Percentiles rank a stretch among this genome's conserved stretches.
Evolutionary conservation across 2,888 invertebrate species (phyloP).

Genomic region (Drosophila subquinaria): DNA sequence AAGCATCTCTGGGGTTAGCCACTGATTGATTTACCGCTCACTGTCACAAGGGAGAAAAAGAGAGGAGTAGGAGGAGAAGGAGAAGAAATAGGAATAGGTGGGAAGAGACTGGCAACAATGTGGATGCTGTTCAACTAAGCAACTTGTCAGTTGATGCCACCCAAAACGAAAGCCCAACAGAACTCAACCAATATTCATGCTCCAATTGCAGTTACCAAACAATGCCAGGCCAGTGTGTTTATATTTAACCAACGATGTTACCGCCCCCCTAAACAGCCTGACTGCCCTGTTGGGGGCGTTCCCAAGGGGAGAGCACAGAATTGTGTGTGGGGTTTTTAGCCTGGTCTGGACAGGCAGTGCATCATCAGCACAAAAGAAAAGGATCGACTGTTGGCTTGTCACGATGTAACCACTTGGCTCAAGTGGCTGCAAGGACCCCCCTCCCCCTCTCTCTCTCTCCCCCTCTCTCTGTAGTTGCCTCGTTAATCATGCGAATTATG

Average conservation of each 20-base stretch:
- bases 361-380: constrained; percentile 67
- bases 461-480: constrained; percentile 39
- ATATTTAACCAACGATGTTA: constrained; percentile 72
- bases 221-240: constrained; percentile 70
- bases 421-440: constrained; percentile 50
- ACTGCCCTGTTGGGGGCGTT: neutral
- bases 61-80: neutral
- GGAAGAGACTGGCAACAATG: neutral
- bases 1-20: constrained; percentile 57
- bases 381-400: constrained; percentile 65
- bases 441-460: constrained; percentile 13
- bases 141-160: constrained; percentile 51
- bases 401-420: constrained; percentile 67
- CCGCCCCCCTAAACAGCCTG: neutral
- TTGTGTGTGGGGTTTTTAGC: neutral
- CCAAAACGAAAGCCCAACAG: constrained; percentile 32
- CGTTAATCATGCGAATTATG: constrained; percentile 82
- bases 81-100: too few relatives aligned
- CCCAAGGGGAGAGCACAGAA: neutral
- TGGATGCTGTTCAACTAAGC: constrained; percentile 52
- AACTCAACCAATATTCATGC: constrained; percentile 74
- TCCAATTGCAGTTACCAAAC: constrained; percentile 77
- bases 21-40: constrained; percentile 62
- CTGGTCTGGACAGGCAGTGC: constrained; percentile 50
- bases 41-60: constrained; percentile 22